Base-by-base conservation (phyloP, 2,888 invertebrate genomes). In the Torymus texanus region DNA sequence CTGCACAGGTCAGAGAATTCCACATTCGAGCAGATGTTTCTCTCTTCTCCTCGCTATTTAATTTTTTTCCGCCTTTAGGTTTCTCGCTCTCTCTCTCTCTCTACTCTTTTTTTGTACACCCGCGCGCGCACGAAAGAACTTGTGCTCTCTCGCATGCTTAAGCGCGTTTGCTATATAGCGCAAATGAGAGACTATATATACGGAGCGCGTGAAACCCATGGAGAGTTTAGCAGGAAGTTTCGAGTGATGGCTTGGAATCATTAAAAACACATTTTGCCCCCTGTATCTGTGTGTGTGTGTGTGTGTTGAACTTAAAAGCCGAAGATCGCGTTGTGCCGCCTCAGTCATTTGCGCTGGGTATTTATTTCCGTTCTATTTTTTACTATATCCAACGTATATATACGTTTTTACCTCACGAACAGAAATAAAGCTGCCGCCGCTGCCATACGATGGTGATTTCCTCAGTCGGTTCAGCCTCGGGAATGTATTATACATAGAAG, bases 231-330 rank as follows among this genome's bases (percentile, higher is more conserved):
- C 80, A 73, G 81, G 77, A 81, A 85, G 81, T 84, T 82, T 83
- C 81, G 81, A 81, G 71, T 24, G 75, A 79, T 75, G 73, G 56
- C 76, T 61, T 29, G 53, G 81, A 84, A 86, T 86, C 85, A 85
- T 86, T 86, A 86, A 85, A 86, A 85, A 85, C 85, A 84, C 85
- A 85, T 85, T 84, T 85, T 21, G 56, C 59, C 51, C 10, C 29
- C 24, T 12, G 1, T 21, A 21, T 21, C 21, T 11, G 8, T 41
- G 41, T 41, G 8, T 16, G 21, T 50, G 12, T n/a, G 50, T 53
- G 74, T 63, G 51, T 66, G 66, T 75, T 85, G 82, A 80, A 80
- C 75, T 79, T 78, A 68, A 72, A 73, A 72, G 80, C 79, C 70
- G 62, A 82, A 81, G 78, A 85, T 83, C 81, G 81, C 41, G 68